phyloP scores from a whole-genome alignment of 2,797 vertebrate species.

The Atherinosoma microstoma region DNA sequence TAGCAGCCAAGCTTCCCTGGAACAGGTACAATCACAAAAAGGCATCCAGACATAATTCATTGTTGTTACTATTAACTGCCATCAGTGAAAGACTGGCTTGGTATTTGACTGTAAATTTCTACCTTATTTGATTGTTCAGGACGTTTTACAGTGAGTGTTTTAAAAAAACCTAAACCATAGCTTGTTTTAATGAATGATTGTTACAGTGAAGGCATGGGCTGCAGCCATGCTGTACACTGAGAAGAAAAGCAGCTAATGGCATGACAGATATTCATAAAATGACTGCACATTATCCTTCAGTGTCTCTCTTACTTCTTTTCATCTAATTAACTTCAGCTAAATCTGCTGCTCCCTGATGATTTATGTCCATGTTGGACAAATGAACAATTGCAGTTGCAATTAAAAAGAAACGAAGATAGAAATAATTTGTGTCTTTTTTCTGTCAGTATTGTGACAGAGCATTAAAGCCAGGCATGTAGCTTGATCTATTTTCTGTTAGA shows the following conservation, averaged over 20 bases:
- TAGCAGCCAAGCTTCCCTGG: conserved; percentile 18
- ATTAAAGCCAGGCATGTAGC: neutral
- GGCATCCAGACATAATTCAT: neutral
- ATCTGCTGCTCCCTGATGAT: too few relatives aligned
- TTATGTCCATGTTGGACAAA: too few relatives aligned
- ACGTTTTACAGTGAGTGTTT: neutral
- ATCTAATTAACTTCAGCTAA: too few relatives aligned
- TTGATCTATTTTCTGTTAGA: neutral
- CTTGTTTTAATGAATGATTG: neutral
- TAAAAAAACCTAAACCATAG: neutral
- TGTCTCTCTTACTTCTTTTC: too few relatives aligned
- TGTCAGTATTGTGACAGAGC: neutral
- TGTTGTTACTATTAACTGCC: neutral
- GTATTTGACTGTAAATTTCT: neutral
- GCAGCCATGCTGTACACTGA: neutral
- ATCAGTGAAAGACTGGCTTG: neutral
- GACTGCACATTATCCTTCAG: too few relatives aligned
- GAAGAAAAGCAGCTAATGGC: neutral
- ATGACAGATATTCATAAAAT: neutral
- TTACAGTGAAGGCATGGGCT: neutral
- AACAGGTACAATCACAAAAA: conserved; percentile 58
- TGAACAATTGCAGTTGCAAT: neutral
- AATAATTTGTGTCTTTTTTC: neutral
- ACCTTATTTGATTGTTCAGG: too few relatives aligned
- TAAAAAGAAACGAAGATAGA: neutral